These are phyloP conservation scores for Semotilus atromaculatus DNA, from an alignment of 2,797 vertebrate genomes.

Conservation along the genomic window DNA sequence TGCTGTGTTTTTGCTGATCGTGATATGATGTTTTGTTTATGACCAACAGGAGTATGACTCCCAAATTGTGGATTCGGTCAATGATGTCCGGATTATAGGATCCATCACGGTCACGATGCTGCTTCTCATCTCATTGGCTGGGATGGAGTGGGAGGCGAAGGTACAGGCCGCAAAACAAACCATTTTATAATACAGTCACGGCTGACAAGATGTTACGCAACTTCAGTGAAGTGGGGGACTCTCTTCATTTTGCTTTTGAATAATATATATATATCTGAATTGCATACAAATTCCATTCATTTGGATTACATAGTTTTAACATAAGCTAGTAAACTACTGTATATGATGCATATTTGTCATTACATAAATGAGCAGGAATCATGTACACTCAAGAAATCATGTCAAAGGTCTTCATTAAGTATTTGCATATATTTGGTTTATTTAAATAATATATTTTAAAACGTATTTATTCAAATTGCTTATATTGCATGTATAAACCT, in stretches of 20 bases:
- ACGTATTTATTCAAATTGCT: too few species aligned
- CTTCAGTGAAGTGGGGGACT: neutral
- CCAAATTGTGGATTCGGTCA: conserved; percentile 69
- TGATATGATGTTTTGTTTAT: neutral
- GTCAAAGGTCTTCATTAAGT: neutral
- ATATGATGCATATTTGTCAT: neutral
- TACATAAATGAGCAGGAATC: neutral
- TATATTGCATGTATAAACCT: too few species aligned
- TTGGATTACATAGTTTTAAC: neutral
- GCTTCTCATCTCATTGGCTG: conserved; percentile 75
- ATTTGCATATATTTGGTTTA: neutral
- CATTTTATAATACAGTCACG: neutral
- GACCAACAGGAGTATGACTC: conserved; percentile 68
- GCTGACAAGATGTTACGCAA: neutral
- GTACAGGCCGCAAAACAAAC: conserved; percentile 54
- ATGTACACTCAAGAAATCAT: neutral
- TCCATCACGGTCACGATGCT: conserved; percentile 74
- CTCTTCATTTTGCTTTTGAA: neutral
- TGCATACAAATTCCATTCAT: neutral
- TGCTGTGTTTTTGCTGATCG: neutral
- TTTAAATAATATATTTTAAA: neutral
- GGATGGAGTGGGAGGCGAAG: conserved; percentile 82
- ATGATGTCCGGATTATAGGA: conserved; percentile 76
- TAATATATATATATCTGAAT: too few species aligned
- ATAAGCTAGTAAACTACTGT: neutral